These are phyloP conservation scores for Tetramorium simillimum DNA, from an alignment of 1,140 invertebrate genomes.

Conservation along the genomic window DNA sequence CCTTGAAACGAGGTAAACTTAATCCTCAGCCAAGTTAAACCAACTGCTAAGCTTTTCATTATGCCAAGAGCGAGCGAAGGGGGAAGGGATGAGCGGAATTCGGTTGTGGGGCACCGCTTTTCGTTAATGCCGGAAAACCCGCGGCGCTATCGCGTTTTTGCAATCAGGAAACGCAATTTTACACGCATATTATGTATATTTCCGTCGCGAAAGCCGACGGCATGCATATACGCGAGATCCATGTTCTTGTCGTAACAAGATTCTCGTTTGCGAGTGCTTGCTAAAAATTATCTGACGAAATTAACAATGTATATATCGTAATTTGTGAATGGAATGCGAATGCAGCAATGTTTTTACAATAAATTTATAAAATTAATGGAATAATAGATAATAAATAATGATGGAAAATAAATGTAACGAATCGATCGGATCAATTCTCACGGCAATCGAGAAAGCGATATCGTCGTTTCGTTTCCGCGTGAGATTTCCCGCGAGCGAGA, in stretches of 20 bases:
- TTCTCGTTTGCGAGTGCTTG: background rate
- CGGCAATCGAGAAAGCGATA: constrained; percentile 3
- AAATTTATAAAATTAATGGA: background rate
- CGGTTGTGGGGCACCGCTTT: constrained; percentile 31
- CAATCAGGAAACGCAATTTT: background rate
- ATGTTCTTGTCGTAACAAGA: background rate
- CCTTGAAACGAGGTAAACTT: constrained; percentile 77
- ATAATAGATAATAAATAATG: background rate
- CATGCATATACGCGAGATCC: background rate
- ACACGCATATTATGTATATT: too few species aligned
- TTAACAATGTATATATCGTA: background rate
- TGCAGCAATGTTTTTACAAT: background rate
- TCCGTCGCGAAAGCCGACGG: background rate
- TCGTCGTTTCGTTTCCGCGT: background rate
- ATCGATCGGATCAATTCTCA: constrained; percentile 31
- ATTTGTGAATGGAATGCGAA: background rate
- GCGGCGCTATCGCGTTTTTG: constrained; percentile 25
- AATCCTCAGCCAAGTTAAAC: constrained; percentile 77
- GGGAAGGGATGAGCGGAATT: constrained; percentile 25
- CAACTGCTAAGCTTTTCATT: constrained; percentile 77
- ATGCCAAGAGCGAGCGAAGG: constrained; percentile 61
- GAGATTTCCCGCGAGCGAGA: constrained; percentile 60
- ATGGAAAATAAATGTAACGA: background rate
- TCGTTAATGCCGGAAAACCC: constrained; percentile 7
- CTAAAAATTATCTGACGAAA: background rate